Percentiles rank a stretch among this genome's conserved stretches.
Evolutionary conservation across 2,797 vertebrate genomes (phyloP).

Genomic region (Halcyon leucocephala): DNA sequence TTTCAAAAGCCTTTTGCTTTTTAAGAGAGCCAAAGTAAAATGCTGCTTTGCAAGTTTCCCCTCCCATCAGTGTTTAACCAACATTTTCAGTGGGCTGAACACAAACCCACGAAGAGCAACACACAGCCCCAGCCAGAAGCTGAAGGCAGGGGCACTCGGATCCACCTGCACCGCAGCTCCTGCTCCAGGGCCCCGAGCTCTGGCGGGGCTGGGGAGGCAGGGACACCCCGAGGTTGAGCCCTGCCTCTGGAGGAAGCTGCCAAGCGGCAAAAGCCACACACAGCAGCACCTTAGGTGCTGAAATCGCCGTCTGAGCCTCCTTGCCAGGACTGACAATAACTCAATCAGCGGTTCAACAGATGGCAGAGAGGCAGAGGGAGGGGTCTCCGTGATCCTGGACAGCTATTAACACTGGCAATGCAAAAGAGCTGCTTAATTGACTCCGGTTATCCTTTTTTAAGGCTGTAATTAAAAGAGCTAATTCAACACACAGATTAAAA

Average conservation of each 20-base stretch:
- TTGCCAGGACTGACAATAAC: not conserved
- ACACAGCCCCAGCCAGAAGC: not conserved
- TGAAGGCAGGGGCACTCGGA: fast-evolving
- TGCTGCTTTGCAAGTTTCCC: not conserved
- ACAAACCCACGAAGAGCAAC: not conserved
- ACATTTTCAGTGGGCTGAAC: not conserved
- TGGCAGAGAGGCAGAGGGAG: not conserved
- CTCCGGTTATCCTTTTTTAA: slow-evolving; percentile 22
- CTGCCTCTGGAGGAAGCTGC: not conserved
- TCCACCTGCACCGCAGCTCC: not conserved
- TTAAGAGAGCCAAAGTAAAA: not conserved
- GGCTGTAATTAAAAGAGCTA: slow-evolving; percentile 31
- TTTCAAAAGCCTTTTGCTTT: slow-evolving; percentile 32
- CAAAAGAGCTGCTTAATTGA: slow-evolving; percentile 12
- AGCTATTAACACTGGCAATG: not conserved
- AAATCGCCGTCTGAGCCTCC: not conserved
- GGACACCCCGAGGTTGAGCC: not conserved
- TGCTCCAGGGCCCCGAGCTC: not conserved
- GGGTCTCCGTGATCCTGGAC: not conserved
- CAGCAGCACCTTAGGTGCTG: fast-evolving
- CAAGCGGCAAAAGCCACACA: fast-evolving
- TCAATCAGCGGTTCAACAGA: not conserved
- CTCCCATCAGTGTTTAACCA: not conserved
- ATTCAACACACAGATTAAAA: not conserved
- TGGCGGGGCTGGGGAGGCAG: not conserved